Percentiles rank a stretch among this genome's conserved stretches.
Evolutionary conservation across 2,113 vertebrate genomes (phyloP).

Genomic region (Ranitomeya imitator): DNA sequence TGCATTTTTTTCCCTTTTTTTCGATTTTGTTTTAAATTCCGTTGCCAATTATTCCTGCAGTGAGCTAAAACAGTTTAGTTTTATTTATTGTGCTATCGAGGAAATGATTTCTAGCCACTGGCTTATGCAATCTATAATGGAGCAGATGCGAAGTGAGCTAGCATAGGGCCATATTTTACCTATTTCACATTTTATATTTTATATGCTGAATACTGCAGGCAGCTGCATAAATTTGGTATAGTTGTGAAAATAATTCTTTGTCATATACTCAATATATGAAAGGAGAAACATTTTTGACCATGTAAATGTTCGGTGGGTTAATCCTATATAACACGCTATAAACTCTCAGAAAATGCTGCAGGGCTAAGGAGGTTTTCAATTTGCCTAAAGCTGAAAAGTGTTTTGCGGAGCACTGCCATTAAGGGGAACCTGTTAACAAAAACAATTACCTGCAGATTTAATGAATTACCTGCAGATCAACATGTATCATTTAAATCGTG

Average conservation of each 20-base stretch:
- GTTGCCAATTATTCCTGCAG: conserved; percentile 18
- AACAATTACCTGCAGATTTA: too few species aligned
- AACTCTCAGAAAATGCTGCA: neutral
- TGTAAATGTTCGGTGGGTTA: neutral
- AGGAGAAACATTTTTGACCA: neutral
- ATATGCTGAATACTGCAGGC: conserved; percentile 1
- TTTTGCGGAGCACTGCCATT: neutral
- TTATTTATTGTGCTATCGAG: conserved; percentile 42
- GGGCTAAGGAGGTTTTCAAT: neutral
- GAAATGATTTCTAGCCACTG: conserved; percentile 3
- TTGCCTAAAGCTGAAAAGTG: neutral
- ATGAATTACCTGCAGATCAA: too few species aligned
- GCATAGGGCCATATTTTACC: conserved; percentile 3
- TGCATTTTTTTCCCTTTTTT: conserved; percentile 25
- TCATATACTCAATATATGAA: neutral
- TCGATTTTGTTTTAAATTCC: neutral
- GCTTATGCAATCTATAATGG: neutral
- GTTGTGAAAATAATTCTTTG: neutral
- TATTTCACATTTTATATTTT: conserved; percentile 6
- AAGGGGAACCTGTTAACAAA: neutral
- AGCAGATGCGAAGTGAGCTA: conserved; percentile 11
- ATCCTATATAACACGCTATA: neutral
- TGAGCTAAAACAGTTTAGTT: conserved; percentile 9
- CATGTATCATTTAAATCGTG: too few species aligned
- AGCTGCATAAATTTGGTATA: neutral